Evolutionary conservation across 1,140 invertebrate species (phyloP), one percentile per base, ranked within the genome.

Genomic region (Micrasema longulum): DNA sequence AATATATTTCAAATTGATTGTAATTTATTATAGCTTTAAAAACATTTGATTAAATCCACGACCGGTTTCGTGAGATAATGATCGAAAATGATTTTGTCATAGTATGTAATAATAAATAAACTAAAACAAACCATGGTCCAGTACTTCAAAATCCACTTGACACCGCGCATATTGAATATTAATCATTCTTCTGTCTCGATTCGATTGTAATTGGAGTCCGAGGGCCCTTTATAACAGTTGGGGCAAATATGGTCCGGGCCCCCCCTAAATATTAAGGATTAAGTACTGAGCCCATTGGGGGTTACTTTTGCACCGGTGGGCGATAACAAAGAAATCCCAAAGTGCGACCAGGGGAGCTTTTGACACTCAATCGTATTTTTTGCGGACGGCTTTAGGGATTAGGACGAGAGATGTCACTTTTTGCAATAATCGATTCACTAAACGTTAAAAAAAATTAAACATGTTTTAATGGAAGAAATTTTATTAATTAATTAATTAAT

Each of bases 121-220:
- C 26, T 31, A 31, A 31, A 31, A 31, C 26, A 31, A n/a, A n/a
- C n/a, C n/a, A n/a, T n/a, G n/a, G n/a, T n/a, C n/a, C n/a, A n/a
- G n/a, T n/a, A n/a, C 26, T 31, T 31, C 26, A 31, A 31, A 3
- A n/a, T 22, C 14, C 26, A 60, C 55, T 60, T 60, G 55, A 60
- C 55, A n/a, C 22, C 14, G 35, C 63, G 60, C 69, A 71, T 71
- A 71, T 71, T 64, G 69, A 52, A 71, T 63, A 64, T 38, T 38
- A 72, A 66, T 66, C 18, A 72, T 53, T 50, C 12, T 50, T 26
- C 9, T 36, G 18, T 26, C 48, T 41, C 41, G 48, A 63, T 38
- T 65, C 31, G 35, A 22, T 53, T 35, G 65, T 72, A 68, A 72
- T 72, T 68, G 55, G 71, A 68, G 36, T 68, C 62, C 64, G 63